Evolutionary conservation across 2,888 invertebrate genomes (phyloP).

Genomic region (Hemaris fuciformis): DNA sequence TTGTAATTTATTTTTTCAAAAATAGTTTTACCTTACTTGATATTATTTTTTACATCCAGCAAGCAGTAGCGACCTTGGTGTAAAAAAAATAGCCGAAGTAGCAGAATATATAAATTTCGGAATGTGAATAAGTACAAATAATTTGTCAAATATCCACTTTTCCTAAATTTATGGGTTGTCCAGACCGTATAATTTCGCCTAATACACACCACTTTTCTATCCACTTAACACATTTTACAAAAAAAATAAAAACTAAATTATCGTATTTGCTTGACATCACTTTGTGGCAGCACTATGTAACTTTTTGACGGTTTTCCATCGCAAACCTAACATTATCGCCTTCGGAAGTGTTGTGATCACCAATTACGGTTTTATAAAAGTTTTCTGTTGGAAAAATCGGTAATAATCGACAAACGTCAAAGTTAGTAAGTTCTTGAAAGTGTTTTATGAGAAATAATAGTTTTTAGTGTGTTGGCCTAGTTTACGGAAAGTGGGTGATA

Average conservation of each 20-base stretch:
- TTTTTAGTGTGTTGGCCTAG: too few relatives aligned
- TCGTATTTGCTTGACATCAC: background rate
- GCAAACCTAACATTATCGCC: conserved; percentile 33
- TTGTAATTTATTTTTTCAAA: too few relatives aligned
- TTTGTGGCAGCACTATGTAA: background rate
- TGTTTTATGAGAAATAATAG: background rate
- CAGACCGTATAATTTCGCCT: background rate
- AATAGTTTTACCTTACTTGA: too few relatives aligned
- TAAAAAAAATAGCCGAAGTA: too few relatives aligned
- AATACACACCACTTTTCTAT: background rate
- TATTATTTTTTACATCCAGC: too few relatives aligned
- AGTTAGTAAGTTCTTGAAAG: background rate
- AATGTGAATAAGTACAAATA: too few relatives aligned
- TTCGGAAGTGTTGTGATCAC: conserved; percentile 18
- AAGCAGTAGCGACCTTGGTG: too few relatives aligned
- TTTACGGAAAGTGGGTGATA: background rate
- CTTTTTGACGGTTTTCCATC: background rate
- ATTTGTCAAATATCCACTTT: too few relatives aligned
- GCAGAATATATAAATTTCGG: too few relatives aligned
- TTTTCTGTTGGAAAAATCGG: background rate
- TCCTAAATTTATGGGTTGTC: background rate
- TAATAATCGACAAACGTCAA: background rate
- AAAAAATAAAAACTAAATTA: background rate
- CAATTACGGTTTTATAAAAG: background rate
- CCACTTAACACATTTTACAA: background rate